Evolutionary conservation across 2,888 invertebrate species (phyloP).

Genomic region (Copidosoma aretas): DNA sequence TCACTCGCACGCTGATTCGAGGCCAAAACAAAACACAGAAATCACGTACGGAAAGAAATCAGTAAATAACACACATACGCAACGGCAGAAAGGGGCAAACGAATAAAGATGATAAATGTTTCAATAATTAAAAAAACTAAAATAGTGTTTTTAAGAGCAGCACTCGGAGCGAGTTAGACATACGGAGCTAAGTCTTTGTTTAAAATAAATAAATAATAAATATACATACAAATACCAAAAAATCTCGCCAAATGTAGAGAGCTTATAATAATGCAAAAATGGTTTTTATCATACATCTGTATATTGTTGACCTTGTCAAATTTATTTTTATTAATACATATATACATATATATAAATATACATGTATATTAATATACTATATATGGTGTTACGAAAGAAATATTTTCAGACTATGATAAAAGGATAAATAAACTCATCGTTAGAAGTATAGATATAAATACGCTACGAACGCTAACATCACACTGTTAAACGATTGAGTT

Average conservation of each 20-base stretch:
- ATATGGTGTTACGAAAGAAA: conserved; percentile 36
- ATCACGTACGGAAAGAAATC: conserved; percentile 16
- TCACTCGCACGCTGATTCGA: conserved; percentile 32
- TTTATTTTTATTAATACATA: conserved; percentile 35
- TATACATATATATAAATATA: conserved; percentile 21
- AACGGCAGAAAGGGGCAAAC: background rate
- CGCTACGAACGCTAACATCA: conserved; percentile 24
- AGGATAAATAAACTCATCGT: conserved; percentile 12
- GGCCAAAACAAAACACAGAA: conserved; percentile 37
- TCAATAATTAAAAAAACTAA: conserved; percentile 2
- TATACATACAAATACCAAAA: conserved; percentile 21
- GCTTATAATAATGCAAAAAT: conserved; percentile 37
- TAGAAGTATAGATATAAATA: conserved; percentile 21
- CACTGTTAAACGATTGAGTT: conserved; percentile 25
- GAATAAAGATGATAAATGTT: background rate
- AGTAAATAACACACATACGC: background rate
- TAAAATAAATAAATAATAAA: conserved; percentile 29
- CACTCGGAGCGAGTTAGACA: conserved; percentile 24
- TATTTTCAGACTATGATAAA: conserved; percentile 33
- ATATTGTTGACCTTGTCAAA: conserved; percentile 36
- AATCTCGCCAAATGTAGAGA: conserved; percentile 35
- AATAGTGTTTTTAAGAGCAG: background rate
- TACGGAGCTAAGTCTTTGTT: conserved; percentile 41
- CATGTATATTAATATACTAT: conserved; percentile 32
- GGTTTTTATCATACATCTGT: conserved; percentile 34